Conservation (phyloP, 2,797 vertebrate species). For the Thamnophis elegans region DNA sequence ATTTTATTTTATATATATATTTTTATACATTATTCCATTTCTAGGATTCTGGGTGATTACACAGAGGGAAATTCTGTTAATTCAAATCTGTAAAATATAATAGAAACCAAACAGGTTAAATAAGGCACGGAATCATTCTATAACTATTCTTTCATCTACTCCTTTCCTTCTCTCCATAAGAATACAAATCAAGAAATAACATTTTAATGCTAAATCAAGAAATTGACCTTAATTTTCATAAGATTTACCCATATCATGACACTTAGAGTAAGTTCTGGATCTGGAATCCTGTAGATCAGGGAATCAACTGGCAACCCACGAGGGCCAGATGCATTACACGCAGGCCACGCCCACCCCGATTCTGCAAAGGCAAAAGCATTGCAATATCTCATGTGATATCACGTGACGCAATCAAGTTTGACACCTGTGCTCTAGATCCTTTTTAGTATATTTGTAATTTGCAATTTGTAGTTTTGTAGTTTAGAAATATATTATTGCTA, state of each 20-base stretch:
- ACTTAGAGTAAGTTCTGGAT: not conserved
- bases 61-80: not conserved
- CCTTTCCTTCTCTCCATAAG: not conserved
- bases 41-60: too few species aligned
- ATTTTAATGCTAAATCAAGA: not conserved
- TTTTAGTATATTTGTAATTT: not conserved
- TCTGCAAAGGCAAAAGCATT: not conserved
- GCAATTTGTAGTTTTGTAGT: not conserved
- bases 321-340: not conserved
- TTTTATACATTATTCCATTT: not conserved
- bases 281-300: too few species aligned
- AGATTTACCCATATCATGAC: not conserved
- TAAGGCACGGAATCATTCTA: not conserved
- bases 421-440: not conserved
- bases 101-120: too few species aligned
- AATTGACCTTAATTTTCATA: not conserved
- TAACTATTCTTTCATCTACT: not conserved
- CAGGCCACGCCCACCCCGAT: not conserved
- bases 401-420: too few species aligned
- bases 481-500: not conserved
- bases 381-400: too few species aligned
- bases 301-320: not conserved
- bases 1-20: not conserved
- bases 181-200: not conserved
- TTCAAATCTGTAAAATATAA: not conserved